Base-by-base conservation (phyloP, 1,140 invertebrate genomes). In the Zophobas atratus region DNA sequence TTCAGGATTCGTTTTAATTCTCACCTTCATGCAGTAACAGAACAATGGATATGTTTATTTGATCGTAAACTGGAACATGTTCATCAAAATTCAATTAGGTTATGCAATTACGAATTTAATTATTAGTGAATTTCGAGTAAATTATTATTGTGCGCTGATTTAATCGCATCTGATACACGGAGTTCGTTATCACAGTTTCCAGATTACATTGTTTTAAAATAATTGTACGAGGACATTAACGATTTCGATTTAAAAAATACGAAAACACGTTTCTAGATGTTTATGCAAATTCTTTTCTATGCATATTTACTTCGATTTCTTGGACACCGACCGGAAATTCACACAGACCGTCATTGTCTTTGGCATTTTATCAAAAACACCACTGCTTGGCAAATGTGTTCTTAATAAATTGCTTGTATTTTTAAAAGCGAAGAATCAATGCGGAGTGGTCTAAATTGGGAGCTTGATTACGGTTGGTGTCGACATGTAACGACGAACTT, bases 41-140 rank as follows among this genome's bases (percentile, higher is more conserved):
- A 67, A 67, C 60, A 67, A 67, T 67, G 60, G 57, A 41, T 67
- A 67, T 67, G 60, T 67, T 67, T 67, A 67, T 67, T 67, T 67
- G 20, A 41, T 43, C 60, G 60, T 67, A 67, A 67, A 67, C 60
- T 67, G 60, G 60, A 67, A 67, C 60, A 67, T 67, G 60, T 67
- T 67, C 60, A 67, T 67, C 60, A 67, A 67, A 67, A 67, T 67
- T 67, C 60, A 67, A 67, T 67, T 67, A 67, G 60, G 60, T 67
- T 67, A 67, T 67, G 60, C 60, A 67, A 67, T 67, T 67, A 67
- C 60, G 60, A 67, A 67, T 67, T 67, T 67, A 67, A 67, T 67
- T 67, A 67, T 67, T 67, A 67, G 38, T 43, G 39, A 67, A 67
- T 67, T 67, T 67, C 38, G 60, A 67, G 38, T 67, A 67, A 67